Evolutionary conservation across 2,797 vertebrate genomes (phyloP).

Genomic region (Mastacembelus armatus): DNA sequence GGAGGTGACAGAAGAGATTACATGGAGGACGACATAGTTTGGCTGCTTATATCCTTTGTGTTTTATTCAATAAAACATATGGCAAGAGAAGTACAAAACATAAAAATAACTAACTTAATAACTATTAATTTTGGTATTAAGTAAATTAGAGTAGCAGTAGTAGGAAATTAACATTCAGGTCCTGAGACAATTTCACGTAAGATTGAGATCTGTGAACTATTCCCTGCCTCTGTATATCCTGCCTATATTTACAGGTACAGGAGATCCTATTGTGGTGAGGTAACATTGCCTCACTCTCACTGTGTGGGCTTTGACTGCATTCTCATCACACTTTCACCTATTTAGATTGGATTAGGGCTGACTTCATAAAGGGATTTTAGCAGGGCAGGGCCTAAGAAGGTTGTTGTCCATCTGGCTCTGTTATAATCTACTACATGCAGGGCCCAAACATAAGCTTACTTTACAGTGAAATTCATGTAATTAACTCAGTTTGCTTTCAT

Average conservation of each 20-base stretch:
- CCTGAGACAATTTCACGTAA: conserved; percentile 38
- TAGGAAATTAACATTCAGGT: neutral
- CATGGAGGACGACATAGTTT: neutral
- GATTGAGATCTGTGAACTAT: conserved; percentile 11
- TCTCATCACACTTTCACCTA: conserved; percentile 63
- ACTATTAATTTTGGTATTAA: too few species aligned
- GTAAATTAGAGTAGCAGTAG: too few species aligned
- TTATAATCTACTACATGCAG: conserved; percentile 23
- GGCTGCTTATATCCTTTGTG: neutral
- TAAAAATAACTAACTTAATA: too few species aligned
- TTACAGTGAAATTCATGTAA: too few species aligned
- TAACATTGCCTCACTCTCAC: conserved; percentile 55
- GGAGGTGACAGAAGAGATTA: conserved; percentile 21
- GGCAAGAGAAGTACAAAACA: fast-evolving
- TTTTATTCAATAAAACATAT: neutral
- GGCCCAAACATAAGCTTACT: conserved; percentile 39
- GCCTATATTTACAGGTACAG: conserved; percentile 15
- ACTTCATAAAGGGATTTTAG: conserved; percentile 67
- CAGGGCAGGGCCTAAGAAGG: conserved; percentile 59
- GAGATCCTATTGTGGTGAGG: conserved; percentile 38
- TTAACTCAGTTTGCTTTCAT: neutral
- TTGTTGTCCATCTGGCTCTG: conserved; percentile 63
- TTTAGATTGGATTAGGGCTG: conserved; percentile 59
- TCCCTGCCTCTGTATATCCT: neutral
- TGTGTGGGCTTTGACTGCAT: conserved; percentile 23